Evolutionary conservation across 2,797 vertebrate species (phyloP), one percentile per base, ranked within the genome.

Genomic region (Acrossocheilus wenchowensis): DNA sequence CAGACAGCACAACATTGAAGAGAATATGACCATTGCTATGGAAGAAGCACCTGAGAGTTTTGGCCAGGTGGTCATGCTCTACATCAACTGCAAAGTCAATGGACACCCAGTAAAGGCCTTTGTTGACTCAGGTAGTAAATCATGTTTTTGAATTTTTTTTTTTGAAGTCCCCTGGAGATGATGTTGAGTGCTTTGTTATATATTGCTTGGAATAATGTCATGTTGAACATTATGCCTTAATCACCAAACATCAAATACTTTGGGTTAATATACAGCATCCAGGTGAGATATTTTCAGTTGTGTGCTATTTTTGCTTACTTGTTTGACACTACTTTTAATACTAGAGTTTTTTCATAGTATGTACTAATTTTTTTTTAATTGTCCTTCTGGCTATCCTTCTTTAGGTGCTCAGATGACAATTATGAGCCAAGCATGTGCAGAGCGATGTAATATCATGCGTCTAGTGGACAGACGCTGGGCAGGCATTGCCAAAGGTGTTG

Each of bases 21-120:
- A 99, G 93, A 99, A 99, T 89, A 99, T 99, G 98, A 99, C 98
- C 0, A 99, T 99, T 92, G 98, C 98, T 0, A 99, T 99, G 98
- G 98, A 99, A 91, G 98, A 99, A 91, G 98, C 98, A 0, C 98
- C 98, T 0, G 98, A 99, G 94, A 99, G 98, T 91, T 99, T 99
- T 89, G 98, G 98, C 82, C 98, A 99, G 93, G 98, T 99, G 90
- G 98, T 99, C 88, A 99, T 99, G 98, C 97, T 99, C 78, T 99
- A 99, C 91, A 99, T 99, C 91, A 99, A 99, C 96, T 99, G 98
- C 95, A 98, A 96, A 95, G 98, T 99, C 93, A 99, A 99, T 0
- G 98, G 98, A 83, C 97, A 99, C 86, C 98, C 98, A 0, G 98
- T 99, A 91, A 99, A 99, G 93, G 98, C 98, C 90, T 99, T 99